Conservation (phyloP, 1,140 invertebrate species). For the Drosophila lacteicornis region DNA sequence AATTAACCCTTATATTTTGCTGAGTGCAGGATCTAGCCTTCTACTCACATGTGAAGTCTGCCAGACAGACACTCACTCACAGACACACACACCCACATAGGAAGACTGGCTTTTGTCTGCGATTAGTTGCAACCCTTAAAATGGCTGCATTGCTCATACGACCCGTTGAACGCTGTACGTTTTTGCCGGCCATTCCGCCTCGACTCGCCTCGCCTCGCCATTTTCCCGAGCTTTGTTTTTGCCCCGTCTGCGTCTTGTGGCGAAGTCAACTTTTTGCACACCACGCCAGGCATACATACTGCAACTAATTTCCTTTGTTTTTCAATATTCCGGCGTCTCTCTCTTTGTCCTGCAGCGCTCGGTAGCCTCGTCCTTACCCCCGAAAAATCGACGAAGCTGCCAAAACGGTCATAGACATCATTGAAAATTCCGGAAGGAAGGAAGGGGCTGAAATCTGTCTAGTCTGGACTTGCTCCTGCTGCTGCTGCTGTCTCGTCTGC, state of each 20-base stretch:
- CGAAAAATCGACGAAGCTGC: conserved; percentile 41
- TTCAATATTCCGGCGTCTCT: conserved; percentile 62
- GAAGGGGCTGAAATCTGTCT: conserved; percentile 13
- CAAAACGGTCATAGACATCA: conserved; percentile 71
- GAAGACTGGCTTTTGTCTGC: conserved; percentile 57
- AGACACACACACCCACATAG: conserved; percentile 16
- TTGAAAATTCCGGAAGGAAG: conserved; percentile 38
- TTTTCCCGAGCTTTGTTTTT: conserved; percentile 31
- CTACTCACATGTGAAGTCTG: conserved; percentile 33
- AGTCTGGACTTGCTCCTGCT: not conserved
- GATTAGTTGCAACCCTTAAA: conserved; percentile 82
- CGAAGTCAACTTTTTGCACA: conserved; percentile 60
- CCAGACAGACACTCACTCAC: conserved; percentile 33
- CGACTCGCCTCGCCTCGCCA: conserved; percentile 1
- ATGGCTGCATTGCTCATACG: conserved; percentile 75
- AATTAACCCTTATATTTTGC: not conserved
- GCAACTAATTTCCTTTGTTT: conserved; percentile 81
- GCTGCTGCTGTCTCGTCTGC: conserved; percentile 31
- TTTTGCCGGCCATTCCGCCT: conserved; percentile 32
- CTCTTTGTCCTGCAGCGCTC: conserved; percentile 25
- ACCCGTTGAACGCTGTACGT: conserved; percentile 50
- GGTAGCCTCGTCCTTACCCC: not conserved
- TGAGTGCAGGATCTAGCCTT: conserved; percentile 5
- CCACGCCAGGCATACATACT: conserved; percentile 30
- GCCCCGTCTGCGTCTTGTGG: conserved; percentile 53